Conservation (phyloP, 2,888 invertebrate genomes). For the Leucoma salicis region DNA sequence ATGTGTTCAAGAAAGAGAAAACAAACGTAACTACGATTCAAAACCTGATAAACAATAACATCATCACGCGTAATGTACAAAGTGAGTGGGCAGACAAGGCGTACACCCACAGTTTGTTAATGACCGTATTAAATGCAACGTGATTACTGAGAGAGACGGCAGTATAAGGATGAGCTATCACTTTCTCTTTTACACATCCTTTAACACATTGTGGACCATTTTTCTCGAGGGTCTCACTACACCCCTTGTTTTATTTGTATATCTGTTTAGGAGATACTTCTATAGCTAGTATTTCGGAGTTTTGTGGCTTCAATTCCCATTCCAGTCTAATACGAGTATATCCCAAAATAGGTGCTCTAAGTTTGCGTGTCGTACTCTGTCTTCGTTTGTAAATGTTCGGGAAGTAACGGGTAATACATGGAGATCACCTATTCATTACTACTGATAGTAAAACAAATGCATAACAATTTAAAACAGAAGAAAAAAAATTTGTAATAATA, state of each 20-base stretch:
- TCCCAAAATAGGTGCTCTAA: too few relatives aligned
- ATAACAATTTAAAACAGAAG: too few relatives aligned
- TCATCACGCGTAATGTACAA: conserved; percentile 6
- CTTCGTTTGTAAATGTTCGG: too few relatives aligned
- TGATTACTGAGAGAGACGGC: conserved; percentile 1
- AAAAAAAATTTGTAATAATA: too few relatives aligned
- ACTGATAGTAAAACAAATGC: too few relatives aligned
- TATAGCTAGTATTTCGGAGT: background rate
- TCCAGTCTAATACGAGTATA: too few relatives aligned
- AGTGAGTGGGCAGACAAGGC: conserved; percentile 3
- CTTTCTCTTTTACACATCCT: background rate
- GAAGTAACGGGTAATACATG: too few relatives aligned
- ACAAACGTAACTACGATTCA: background rate
- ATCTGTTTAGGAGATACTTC: background rate
- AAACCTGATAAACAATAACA: conserved; percentile 1
- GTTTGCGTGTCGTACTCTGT: too few relatives aligned
- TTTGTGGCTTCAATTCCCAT: too few relatives aligned
- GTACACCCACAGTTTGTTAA: conserved; percentile 8
- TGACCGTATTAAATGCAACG: conserved; percentile 7
- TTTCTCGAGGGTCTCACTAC: background rate
- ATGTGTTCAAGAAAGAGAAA: too few relatives aligned
- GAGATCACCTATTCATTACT: too few relatives aligned
- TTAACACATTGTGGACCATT: background rate
- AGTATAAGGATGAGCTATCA: conserved; percentile 4
- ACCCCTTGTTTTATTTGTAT: background rate